phyloP scores from a whole-genome alignment of 2,113 vertebrate species.

The Tachysurus fulvidraco region DNA sequence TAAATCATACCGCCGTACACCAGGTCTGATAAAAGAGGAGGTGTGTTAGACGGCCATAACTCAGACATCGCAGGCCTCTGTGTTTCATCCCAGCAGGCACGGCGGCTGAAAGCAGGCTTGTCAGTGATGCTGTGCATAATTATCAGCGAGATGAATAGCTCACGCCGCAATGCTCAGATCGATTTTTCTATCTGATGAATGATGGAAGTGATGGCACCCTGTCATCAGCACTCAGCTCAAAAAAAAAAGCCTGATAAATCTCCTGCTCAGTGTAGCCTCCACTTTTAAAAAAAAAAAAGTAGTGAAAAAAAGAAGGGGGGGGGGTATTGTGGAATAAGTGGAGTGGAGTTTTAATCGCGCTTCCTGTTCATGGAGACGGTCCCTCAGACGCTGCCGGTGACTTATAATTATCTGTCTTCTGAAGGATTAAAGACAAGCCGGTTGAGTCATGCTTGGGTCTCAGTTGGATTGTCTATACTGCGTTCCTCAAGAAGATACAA shows the following conservation, averaged over 20 bases:
- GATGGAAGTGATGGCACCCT: slow-evolving; percentile 60
- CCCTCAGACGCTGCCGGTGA: background rate
- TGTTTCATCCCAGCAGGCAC: slow-evolving; percentile 51
- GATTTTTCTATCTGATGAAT: slow-evolving; percentile 70
- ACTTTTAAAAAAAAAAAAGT: slow-evolving; percentile 5
- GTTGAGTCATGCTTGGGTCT: background rate
- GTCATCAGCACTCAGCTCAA: slow-evolving; percentile 59
- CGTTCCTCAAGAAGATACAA: background rate
- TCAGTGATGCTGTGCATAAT: slow-evolving; percentile 65
- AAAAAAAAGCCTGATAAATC: slow-evolving; percentile 63
- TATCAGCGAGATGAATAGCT: slow-evolving; percentile 65
- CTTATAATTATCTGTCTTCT: slow-evolving; percentile 20
- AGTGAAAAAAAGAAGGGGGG: background rate
- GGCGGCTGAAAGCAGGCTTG: slow-evolving; percentile 53
- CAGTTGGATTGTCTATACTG: background rate
- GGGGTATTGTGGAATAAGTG: background rate
- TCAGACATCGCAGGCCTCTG: slow-evolving; percentile 39
- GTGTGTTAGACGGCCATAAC: slow-evolving; percentile 52
- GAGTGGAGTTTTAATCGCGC: slow-evolving; percentile 3
- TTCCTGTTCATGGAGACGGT: background rate
- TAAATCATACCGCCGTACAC: slow-evolving; percentile 51
- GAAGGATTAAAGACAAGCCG: slow-evolving; percentile 27
- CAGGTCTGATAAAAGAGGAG: slow-evolving; percentile 47
- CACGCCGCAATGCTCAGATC: slow-evolving; percentile 55
- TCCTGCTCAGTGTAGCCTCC: slow-evolving; percentile 62